Conservation (phyloP, 2,797 vertebrate genomes). For the Poliocrania exsul region DNA sequence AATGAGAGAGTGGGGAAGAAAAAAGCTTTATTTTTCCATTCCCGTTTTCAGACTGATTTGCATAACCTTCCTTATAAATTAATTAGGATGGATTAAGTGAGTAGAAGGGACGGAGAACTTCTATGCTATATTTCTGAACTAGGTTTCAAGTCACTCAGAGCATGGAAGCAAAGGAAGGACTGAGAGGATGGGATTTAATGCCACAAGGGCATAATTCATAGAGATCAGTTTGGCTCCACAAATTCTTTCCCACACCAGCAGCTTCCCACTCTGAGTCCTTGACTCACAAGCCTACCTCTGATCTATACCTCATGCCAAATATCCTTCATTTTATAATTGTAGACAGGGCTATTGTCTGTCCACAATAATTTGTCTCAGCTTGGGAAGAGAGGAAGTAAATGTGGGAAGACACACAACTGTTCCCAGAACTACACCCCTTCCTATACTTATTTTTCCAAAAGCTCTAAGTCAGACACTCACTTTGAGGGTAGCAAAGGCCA, state of each 20-base stretch:
- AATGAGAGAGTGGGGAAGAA: background rate
- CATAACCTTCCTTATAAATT: background rate
- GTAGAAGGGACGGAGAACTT: background rate
- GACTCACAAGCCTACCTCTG: background rate
- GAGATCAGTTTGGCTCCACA: background rate
- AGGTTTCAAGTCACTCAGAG: background rate
- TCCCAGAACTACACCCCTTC: background rate
- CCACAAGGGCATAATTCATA: background rate
- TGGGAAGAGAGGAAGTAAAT: constrained; percentile 1
- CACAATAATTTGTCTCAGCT: background rate
- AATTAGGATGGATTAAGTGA: background rate
- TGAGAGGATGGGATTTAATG: background rate
- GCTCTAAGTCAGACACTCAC: background rate
- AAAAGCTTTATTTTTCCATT: background rate
- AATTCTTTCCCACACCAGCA: constrained; percentile 14
- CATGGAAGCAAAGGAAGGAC: background rate
- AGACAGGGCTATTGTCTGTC: background rate
- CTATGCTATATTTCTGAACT: background rate
- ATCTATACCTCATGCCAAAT: background rate
- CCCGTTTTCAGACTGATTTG: constrained; percentile 8
- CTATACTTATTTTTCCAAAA: constrained; percentile 6
- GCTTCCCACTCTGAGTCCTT: background rate
- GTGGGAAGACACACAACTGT: background rate
- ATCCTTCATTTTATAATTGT: background rate
- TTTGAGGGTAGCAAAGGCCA: background rate